phyloP scores from a whole-genome alignment of 1,140 invertebrate species.

The Nymphalis io region DNA sequence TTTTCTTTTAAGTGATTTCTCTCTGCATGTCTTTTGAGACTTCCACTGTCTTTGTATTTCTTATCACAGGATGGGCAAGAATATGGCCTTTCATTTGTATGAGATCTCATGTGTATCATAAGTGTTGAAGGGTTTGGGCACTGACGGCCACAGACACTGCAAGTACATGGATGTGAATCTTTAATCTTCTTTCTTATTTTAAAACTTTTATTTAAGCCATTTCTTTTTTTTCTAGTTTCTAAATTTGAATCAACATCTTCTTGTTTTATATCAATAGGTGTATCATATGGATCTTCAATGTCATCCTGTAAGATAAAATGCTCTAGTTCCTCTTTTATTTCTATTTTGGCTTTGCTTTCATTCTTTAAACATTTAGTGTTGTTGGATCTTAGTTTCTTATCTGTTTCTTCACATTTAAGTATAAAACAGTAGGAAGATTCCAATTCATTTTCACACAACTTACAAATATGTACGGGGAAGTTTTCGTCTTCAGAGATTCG shows the following conservation, averaged over 20 bases:
- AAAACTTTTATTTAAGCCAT: constrained; percentile 5
- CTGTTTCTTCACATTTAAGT: constrained; percentile 62
- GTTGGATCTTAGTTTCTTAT: constrained; percentile 52
- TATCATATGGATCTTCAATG: constrained; percentile 27
- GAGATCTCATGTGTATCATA: constrained; percentile 62
- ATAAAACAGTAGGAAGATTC: constrained; percentile 55
- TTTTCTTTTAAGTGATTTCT: constrained; percentile 47
- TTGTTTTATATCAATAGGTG: constrained; percentile 16
- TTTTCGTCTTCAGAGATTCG: constrained; percentile 51
- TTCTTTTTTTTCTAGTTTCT: constrained; percentile 28
- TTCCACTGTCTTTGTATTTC: constrained; percentile 73
- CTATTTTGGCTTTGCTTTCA: constrained; percentile 24
- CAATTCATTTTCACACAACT: constrained; percentile 50
- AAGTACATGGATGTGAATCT: constrained; percentile 67
- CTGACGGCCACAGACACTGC: constrained; percentile 82
- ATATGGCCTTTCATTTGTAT: constrained; percentile 61
- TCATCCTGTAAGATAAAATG: constrained; percentile 26
- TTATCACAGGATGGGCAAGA: constrained; percentile 64
- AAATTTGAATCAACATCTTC: constrained; percentile 21
- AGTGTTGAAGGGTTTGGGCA: constrained; percentile 70
- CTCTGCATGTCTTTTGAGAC: constrained; percentile 67
- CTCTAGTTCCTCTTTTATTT: constrained; percentile 39
- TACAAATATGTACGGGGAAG: constrained; percentile 54
- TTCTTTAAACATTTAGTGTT: constrained; percentile 3
- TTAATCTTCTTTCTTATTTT: constrained; percentile 11